A percentile compares a stretch with the other conserved stretches of the same genome.
These are phyloP conservation scores for Sphecodes monilicornis DNA, from an alignment of 2,888 invertebrate species.

Conservation along the genomic window DNA sequence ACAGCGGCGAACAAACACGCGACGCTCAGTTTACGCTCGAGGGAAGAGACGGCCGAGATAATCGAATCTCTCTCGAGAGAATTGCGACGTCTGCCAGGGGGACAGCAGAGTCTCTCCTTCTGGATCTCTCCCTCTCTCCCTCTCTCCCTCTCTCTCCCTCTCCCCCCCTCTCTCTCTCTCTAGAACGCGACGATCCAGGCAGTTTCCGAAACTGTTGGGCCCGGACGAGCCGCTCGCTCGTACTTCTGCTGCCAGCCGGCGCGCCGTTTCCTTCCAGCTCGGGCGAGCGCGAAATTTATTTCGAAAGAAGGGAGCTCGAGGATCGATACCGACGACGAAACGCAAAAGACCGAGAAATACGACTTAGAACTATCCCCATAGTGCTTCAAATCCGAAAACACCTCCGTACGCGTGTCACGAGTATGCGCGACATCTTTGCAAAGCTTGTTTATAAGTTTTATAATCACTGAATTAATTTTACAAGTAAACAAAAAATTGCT, in stretches of 20 bases:
- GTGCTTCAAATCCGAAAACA: too few species aligned
- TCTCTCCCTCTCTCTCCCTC: neutral
- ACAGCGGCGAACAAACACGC: conserved; percentile 40
- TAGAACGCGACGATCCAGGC: neutral
- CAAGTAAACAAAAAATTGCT: too few species aligned
- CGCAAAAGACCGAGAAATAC: neutral
- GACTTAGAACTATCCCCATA: neutral
- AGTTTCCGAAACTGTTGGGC: conserved; percentile 28
- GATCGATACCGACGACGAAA: neutral
- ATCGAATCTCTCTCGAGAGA: conserved; percentile 47
- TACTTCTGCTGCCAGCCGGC: conserved; percentile 35
- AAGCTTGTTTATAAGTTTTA: too few species aligned
- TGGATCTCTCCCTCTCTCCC: too few species aligned
- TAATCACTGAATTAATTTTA: too few species aligned
- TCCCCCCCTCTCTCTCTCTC: neutral
- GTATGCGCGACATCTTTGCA: too few species aligned
- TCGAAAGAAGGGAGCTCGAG: conserved; percentile 19
- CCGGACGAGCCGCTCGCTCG: neutral
- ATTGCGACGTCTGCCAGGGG: conserved; percentile 20
- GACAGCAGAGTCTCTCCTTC: neutral
- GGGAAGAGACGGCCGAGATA: conserved; percentile 32
- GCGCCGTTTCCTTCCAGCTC: conserved; percentile 31
- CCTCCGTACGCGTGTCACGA: too few species aligned
- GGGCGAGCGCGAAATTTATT: conserved; percentile 48
- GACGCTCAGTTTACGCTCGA: conserved; percentile 27